These are phyloP conservation scores for Melinopterus prodromus DNA, from an alignment of 2,888 invertebrate genomes.

Conservation along the genomic window DNA sequence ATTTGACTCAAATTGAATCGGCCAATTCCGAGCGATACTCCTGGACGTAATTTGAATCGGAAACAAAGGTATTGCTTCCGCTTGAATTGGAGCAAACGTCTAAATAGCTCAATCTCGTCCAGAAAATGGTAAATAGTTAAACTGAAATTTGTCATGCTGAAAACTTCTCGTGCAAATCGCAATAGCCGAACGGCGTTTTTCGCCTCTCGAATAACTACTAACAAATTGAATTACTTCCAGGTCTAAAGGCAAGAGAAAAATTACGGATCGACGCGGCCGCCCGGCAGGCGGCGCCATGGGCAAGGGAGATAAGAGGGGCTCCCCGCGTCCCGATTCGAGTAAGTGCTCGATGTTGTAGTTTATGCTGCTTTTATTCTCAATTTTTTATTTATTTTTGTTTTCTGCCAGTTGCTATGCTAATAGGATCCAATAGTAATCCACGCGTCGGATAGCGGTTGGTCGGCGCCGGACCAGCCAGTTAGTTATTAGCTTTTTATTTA, in stretches of 20 bases:
- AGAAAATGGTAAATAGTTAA: background rate
- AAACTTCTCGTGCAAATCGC: background rate
- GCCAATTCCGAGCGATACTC: too few species aligned
- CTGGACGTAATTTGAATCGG: too few species aligned
- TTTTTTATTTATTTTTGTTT: constrained; percentile 7
- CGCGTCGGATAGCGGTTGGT: too few species aligned
- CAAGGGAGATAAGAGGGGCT: constrained; percentile 63
- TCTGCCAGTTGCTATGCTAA: background rate
- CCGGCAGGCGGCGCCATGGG: constrained; percentile 56
- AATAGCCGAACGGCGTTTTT: background rate
- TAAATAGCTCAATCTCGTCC: too few species aligned
- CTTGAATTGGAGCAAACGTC: too few species aligned
- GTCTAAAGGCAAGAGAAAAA: constrained; percentile 23
- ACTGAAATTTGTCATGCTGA: background rate
- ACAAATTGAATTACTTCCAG: constrained; percentile 23
- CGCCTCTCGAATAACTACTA: constrained; percentile 11
- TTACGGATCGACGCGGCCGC: constrained; percentile 15
- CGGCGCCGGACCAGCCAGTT: too few species aligned
- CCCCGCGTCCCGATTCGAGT: constrained; percentile 62
- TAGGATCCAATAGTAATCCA: too few species aligned
- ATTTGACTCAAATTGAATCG: too few species aligned
- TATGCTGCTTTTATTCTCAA: constrained; percentile 5
- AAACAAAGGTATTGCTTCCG: too few species aligned
- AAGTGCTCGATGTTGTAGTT: constrained; percentile 40
- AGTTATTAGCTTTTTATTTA: too few species aligned